These are phyloP conservation scores for Drosophila takahashii DNA, from an alignment of 1,140 invertebrate genomes.

Conservation along the genomic window DNA sequence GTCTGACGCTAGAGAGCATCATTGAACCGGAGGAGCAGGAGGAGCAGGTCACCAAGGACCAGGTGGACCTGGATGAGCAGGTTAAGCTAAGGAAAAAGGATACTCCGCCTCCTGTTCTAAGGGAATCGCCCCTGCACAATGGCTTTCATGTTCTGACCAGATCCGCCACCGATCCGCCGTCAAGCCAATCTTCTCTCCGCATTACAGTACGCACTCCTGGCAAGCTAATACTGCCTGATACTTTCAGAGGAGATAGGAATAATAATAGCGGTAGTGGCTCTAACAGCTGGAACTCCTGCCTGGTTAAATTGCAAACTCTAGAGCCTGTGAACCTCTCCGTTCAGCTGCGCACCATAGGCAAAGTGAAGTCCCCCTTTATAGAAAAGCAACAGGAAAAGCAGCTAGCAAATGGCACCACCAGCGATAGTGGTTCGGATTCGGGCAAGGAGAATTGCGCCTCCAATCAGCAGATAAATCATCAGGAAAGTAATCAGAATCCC, in stretches of 20 bases:
- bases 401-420: constrained; percentile 18
- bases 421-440: constrained; percentile 68
- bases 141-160: constrained; percentile 45
- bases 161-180: constrained; percentile 55
- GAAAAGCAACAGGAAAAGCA: constrained; percentile 62
- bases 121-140: constrained; percentile 18
- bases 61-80: background rate
- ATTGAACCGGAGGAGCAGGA: constrained; percentile 18
- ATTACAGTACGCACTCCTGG: constrained; percentile 65
- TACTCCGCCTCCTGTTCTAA: background rate
- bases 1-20: constrained; percentile 46
- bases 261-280: constrained; percentile 46
- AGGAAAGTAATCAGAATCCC: constrained; percentile 6
- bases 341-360: constrained; percentile 66
- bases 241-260: constrained; percentile 65
- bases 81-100: constrained; percentile 7
- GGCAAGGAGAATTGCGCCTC: constrained; percentile 79
- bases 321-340: constrained; percentile 50
- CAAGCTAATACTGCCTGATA: constrained; percentile 67
- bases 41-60: background rate
- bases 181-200: background rate
- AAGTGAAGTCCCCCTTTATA: constrained; percentile 79
- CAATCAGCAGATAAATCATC: constrained; percentile 58
- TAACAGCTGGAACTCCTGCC: constrained; percentile 25
- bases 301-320: constrained; percentile 48